Base-by-base conservation (phyloP, 2,888 invertebrate species). In the Agrochola litura region DNA sequence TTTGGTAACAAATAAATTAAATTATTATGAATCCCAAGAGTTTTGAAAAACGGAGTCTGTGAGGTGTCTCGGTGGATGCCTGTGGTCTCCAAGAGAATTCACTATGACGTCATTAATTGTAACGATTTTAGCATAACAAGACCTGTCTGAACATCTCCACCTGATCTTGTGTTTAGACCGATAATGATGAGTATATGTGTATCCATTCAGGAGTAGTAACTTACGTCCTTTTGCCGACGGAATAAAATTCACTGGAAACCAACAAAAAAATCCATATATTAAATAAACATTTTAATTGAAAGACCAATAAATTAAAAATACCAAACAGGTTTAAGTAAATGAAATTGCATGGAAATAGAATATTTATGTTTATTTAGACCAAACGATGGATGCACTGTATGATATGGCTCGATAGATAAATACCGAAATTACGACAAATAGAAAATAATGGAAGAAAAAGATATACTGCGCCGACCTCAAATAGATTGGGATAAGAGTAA, bases 61-160 rank as follows among this genome's bases (percentile, higher is more conserved):
- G n/a, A 70, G 2, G 22, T 71, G 25, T 52, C 72, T 81, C 0
- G 79, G 77, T 16, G 76, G 76, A 64, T 89, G 90, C 9, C 56
- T 70, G 19, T 89, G 89, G 1, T 72, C 43, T 46, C 78, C 85
- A 1, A 73, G 0, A 25, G 78, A 76, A 6, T 75, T 19, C 0
- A 79, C 65, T 25, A 88, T 73, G 10, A 72, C 52, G 16, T 76
- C 70, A 25, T 86, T 78, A 4, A 90, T 30, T 0, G 92, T 93
- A 66, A 92, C 91, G 0, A 92, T 76, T 61, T 91, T 89, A 6
- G 92, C 90, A 0, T 90, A 88, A 68, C 93, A 93, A 0, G 74
- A 70, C 25, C 92, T 79, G 0, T 77, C 71, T 0, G 89, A 80
- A 64, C 93, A 93, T 10, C 92, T 87, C 92, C 93, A 93, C 63